Conservation (phyloP, 2,797 vertebrate species). For the Enteromius mattozi region DNA sequence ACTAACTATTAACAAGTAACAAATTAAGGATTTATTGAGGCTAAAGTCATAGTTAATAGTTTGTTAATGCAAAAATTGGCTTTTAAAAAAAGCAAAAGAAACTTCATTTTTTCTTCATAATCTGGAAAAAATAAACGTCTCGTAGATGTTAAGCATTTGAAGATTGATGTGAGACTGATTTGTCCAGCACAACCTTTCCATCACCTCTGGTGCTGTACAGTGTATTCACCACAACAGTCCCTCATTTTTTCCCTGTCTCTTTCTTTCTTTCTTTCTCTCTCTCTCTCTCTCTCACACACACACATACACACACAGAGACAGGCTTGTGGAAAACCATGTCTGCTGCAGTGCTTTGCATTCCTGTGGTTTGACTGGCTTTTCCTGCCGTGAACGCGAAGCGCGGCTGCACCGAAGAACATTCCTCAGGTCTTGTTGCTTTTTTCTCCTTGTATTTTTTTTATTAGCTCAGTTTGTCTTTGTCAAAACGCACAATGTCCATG, state of each 20-base stretch:
- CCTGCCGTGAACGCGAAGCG: slow-evolving; percentile 65
- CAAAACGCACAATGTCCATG: slow-evolving; percentile 16
- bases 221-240: slow-evolving; percentile 30
- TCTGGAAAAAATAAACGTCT: background rate
- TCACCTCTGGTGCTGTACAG: slow-evolving; percentile 31
- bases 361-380: slow-evolving; percentile 71
- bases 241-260: slow-evolving; percentile 16
- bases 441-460: slow-evolving; percentile 44
- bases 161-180: slow-evolving; percentile 10
- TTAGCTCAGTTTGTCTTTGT: slow-evolving; percentile 52
- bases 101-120: background rate
- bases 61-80: too few relatives aligned
- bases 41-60: background rate
- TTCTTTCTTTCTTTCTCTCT: background rate
- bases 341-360: slow-evolving; percentile 72
- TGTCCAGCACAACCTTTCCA: background rate
- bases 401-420: slow-evolving; percentile 65
- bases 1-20: too few relatives aligned
- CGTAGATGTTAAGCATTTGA: background rate
- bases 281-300: slow-evolving; percentile 6
- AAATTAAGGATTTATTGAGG: background rate
- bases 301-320: slow-evolving; percentile 42
- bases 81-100: background rate
- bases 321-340: slow-evolving; percentile 69
- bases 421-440: slow-evolving; percentile 56